Percentiles rank a stretch among this genome's conserved stretches.
Evolutionary conservation across 2,888 invertebrate species (phyloP).

Genomic region (Portevinia maculata): DNA sequence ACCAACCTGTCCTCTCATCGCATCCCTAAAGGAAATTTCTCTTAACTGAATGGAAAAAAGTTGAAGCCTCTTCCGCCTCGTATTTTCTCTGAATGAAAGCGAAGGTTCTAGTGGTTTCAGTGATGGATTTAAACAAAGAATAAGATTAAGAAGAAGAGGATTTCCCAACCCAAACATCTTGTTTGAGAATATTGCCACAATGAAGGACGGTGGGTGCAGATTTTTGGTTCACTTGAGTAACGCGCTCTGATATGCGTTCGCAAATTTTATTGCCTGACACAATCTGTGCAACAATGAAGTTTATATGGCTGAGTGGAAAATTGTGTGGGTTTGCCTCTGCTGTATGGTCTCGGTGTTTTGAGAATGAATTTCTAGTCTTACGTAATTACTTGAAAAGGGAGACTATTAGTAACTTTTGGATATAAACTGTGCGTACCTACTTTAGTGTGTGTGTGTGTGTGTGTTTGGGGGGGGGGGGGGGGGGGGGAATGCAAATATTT

Average conservation of each 20-base stretch:
- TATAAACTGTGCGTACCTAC: not conserved
- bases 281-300: conserved; percentile 72
- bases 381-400: conserved; percentile 53
- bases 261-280: conserved; percentile 74
- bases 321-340: conserved; percentile 16
- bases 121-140: conserved; percentile 57
- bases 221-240: conserved; percentile 71
- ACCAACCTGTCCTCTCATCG: conserved; percentile 14
- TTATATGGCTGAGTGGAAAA: conserved; percentile 69
- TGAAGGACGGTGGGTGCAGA: conserved; percentile 48
- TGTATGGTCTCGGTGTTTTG: conserved; percentile 13
- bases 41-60: conserved; percentile 34
- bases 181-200: conserved; percentile 10
- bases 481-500: too few species aligned
- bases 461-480: too few species aligned
- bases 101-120: conserved; percentile 43
- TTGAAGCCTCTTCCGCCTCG: conserved; percentile 28
- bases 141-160: conserved; percentile 1
- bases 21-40: conserved; percentile 63
- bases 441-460: too few species aligned
- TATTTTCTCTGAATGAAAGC: conserved; percentile 55
- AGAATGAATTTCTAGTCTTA: conserved; percentile 66
- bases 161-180: conserved; percentile 8
- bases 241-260: conserved; percentile 72
- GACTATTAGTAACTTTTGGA: not conserved